phyloP scores from a whole-genome alignment of 2,797 vertebrate genomes.

The Parauchenoglanis punctatus region DNA sequence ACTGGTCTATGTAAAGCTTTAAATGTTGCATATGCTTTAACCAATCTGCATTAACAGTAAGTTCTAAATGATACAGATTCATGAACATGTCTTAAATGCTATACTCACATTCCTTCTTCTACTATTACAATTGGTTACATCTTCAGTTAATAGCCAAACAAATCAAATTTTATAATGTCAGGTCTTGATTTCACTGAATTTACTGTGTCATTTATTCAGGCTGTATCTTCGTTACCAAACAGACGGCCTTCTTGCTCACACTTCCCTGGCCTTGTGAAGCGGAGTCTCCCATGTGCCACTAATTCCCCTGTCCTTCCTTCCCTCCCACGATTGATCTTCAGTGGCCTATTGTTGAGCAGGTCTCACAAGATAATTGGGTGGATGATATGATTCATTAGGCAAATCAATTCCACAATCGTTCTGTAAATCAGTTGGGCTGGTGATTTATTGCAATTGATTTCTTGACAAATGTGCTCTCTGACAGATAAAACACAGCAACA shows the following conservation, averaged over 20 bases:
- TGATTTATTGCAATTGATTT: conserved; percentile 67
- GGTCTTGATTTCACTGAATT: background rate
- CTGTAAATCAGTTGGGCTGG: conserved; percentile 64
- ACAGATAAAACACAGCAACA: conserved; percentile 60
- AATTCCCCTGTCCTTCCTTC: conserved; percentile 55
- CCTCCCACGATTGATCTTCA: conserved; percentile 60
- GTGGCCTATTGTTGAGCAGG: conserved; percentile 58
- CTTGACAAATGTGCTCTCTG: conserved; percentile 64
- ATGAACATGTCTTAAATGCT: too few relatives aligned
- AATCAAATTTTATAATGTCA: background rate
- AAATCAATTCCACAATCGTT: conserved; percentile 69
- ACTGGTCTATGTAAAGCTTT: background rate
- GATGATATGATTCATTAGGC: conserved; percentile 70
- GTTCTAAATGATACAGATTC: background rate
- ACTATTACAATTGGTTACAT: too few relatives aligned
- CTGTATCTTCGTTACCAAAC: conserved; percentile 4
- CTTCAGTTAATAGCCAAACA: background rate
- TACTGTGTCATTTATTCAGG: background rate
- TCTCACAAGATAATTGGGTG: conserved; percentile 65
- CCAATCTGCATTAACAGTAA: background rate
- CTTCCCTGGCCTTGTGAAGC: conserved; percentile 35
- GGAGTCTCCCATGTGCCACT: conserved; percentile 28
- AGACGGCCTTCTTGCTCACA: conserved; percentile 1
- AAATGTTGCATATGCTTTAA: background rate
- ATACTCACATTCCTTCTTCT: background rate